These are phyloP conservation scores for Chrysemys picta DNA, from an alignment of 2,113 vertebrate genomes.

Conservation along the genomic window DNA sequence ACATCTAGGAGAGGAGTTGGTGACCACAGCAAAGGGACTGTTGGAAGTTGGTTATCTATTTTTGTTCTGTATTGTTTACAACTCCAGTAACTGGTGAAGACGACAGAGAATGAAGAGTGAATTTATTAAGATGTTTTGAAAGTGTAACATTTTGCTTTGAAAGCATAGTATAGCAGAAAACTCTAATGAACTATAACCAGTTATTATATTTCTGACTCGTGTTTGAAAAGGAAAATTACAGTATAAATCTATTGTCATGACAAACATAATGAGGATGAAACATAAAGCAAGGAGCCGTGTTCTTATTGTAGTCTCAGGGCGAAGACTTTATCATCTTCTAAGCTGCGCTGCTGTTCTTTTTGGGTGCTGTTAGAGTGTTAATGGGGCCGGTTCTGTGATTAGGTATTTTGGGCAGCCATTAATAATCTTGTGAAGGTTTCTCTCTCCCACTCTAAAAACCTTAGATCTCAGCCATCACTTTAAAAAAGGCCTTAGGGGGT, in stretches of 20 bases:
- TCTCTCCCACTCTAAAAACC: not conserved
- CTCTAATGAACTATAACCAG: not conserved
- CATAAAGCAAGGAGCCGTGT: not conserved
- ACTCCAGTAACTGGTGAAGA: not conserved
- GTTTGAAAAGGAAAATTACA: not conserved
- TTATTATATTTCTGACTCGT: not conserved
- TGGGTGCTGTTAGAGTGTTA: not conserved
- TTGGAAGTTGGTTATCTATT: not conserved
- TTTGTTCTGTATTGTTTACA: not conserved
- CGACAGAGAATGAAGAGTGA: not conserved
- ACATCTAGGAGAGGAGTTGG: not conserved
- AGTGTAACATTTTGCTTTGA: not conserved
- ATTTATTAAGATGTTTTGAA: not conserved
- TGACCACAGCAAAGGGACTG: not conserved
- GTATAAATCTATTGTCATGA: not conserved
- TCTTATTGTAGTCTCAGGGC: not conserved
- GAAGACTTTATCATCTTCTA: not conserved
- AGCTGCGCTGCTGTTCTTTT: not conserved
- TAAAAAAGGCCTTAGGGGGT: not conserved
- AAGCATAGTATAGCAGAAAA: not conserved
- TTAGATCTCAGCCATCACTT: not conserved
- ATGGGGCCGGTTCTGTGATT: not conserved
- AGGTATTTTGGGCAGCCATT: not conserved
- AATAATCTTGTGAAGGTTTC: not conserved
- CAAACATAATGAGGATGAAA: not conserved